Evolutionary conservation across 2,113 vertebrate genomes (phyloP), one percentile per base, ranked within the genome.

Genomic region (Osmerus eperlanus): DNA sequence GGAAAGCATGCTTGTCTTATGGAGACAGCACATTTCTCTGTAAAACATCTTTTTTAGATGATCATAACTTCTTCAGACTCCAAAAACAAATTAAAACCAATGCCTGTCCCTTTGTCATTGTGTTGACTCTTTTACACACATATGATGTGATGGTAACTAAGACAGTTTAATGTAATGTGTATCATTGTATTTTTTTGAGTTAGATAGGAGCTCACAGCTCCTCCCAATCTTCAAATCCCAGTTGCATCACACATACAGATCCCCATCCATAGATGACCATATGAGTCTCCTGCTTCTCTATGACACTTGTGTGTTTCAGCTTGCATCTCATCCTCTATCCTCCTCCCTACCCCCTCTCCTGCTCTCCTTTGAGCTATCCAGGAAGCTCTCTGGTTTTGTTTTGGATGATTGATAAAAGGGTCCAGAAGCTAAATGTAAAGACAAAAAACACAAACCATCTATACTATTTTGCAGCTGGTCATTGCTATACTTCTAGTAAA

Each of bases 11-110:
- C 87, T 83, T 83, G 81, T 75, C 74, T 81, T 2, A 41, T 15
- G 36, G 28, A 14, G 41, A 65, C 13, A 18, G 18, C 73, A 83
- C 76, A 67, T 79, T 72, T 72, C 59, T 71, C 58, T 28, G 66
- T 80, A 79, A 70, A 67, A 63, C 78, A 78, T 81, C 63, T 84
- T 67, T 84, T 78, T 58, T 14, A 69, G 62, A 36, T 69, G 81
- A 83, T 82, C 65, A 85, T 83, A 75, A 74, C 73, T 79, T 67
- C 7, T 36, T 86, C 80, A 19, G 80, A 81, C 65, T 81, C 72
- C 86, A 68, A 81, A 85, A 61, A 75, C 73, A 84, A 86, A 90
- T 84, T 84, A 91, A 90, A 91, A 67, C 78, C 74, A 87, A 89
- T 90, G 89, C 86, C 83, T 87, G 84, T 84, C 75, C n/a, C 77